Conservation (phyloP, 2,888 invertebrate species). For the Chelonus formosanus region DNA sequence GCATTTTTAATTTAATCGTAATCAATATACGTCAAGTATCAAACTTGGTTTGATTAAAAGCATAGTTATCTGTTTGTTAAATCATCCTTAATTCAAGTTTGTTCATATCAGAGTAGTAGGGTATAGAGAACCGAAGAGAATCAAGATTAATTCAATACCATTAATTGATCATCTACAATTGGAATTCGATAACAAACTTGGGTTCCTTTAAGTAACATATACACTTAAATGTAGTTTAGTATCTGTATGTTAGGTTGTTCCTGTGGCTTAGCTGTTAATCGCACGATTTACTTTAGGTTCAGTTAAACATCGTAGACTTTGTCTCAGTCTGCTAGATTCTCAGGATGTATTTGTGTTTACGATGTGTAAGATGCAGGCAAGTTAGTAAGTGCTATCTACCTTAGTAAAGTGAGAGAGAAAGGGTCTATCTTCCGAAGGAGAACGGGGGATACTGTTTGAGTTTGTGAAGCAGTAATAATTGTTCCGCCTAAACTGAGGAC, state of each 20-base stretch:
- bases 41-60: too few relatives aligned
- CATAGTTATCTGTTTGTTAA: too few relatives aligned
- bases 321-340: constrained; percentile 17
- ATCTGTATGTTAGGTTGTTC: background rate
- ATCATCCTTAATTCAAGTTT: too few relatives aligned
- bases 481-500: constrained; percentile 40
- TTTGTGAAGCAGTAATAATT: constrained; percentile 53
- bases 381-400: constrained; percentile 33
- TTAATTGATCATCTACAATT: too few relatives aligned
- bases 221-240: background rate
- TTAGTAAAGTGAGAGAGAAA: background rate
- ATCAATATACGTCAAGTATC: too few relatives aligned
- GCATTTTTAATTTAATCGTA: too few relatives aligned
- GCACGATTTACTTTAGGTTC: constrained; percentile 5
- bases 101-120: too few relatives aligned
- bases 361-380: constrained; percentile 28
- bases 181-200: too few relatives aligned
- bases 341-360: constrained; percentile 35
- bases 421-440: constrained; percentile 7
- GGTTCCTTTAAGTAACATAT: background rate
- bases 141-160: too few relatives aligned
- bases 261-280: constrained; percentile 5
- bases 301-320: constrained; percentile 25
- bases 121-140: too few relatives aligned
- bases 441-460: constrained; percentile 44